phyloP scores from a whole-genome alignment of 2,888 invertebrate species.

The Pollenia griseotomentosa region DNA sequence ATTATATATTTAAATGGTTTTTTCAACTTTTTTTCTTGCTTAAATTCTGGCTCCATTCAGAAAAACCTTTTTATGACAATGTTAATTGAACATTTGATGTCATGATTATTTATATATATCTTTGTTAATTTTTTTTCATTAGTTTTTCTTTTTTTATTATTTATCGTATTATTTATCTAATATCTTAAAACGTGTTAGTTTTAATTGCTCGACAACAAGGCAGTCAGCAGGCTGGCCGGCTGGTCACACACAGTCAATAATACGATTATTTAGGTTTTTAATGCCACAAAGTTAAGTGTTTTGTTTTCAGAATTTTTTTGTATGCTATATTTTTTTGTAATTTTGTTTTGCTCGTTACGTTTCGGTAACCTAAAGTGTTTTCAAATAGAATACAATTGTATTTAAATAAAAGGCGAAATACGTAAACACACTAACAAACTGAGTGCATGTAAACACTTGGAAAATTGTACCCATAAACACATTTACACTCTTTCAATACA shows the following conservation, averaged over 20 bases:
- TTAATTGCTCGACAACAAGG: slow-evolving; percentile 50
- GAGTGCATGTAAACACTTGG: slow-evolving; percentile 7
- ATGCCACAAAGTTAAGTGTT: slow-evolving; percentile 57
- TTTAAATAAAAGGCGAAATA: background rate
- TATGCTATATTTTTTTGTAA: background rate
- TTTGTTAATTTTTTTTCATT: background rate
- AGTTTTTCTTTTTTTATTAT: slow-evolving; percentile 2
- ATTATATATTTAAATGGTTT: no score
- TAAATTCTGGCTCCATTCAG: no score
- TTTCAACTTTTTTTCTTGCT: no score
- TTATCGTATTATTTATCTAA: slow-evolving; percentile 22
- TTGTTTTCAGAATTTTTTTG: slow-evolving; percentile 14
- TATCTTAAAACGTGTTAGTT: slow-evolving; percentile 12
- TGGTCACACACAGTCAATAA: slow-evolving; percentile 42
- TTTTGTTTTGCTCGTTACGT: slow-evolving; percentile 7
- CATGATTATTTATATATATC: slow-evolving; percentile 1
- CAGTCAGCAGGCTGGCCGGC: background rate
- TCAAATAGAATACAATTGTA: background rate
- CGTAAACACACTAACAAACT: slow-evolving; percentile 1
- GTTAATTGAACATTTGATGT: background rate
- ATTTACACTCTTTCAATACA: background rate
- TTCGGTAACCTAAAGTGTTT: slow-evolving; percentile 29
- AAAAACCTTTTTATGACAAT: background rate
- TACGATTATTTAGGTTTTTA: slow-evolving; percentile 42
- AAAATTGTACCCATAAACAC: slow-evolving; percentile 5